Conservation (phyloP, 2,888 invertebrate species). For the Cyrtodaria siliqua region DNA sequence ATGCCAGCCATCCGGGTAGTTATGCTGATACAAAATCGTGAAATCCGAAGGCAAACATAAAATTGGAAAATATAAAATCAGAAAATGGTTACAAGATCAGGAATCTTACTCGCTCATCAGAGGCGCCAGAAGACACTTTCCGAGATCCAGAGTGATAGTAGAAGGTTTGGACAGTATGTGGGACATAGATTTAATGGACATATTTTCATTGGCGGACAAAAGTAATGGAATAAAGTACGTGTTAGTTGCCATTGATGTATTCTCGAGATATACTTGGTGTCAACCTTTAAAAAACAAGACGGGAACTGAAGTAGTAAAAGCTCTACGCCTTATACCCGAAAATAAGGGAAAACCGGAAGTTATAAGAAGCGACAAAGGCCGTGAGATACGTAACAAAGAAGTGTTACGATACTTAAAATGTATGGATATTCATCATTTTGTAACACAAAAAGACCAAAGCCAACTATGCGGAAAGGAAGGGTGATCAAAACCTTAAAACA, state of each 20-base stretch:
- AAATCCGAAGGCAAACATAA: no score
- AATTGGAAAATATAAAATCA: no score
- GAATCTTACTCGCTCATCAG: no score
- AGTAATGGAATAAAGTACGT: slow-evolving; percentile 35
- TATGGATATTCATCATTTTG: slow-evolving; percentile 26
- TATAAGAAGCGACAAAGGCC: slow-evolving; percentile 35
- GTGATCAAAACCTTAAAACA: slow-evolving; percentile 22
- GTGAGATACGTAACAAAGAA: slow-evolving; percentile 25
- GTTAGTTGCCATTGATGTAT: slow-evolving; percentile 35
- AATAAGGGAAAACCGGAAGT: slow-evolving; percentile 35
- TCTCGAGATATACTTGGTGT: no score
- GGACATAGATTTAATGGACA: slow-evolving; percentile 44
- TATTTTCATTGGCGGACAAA: slow-evolving; percentile 12
- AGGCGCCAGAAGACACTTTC: no score
- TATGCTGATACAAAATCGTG: no score
- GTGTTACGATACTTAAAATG: slow-evolving; percentile 27
- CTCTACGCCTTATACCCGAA: slow-evolving; percentile 25
- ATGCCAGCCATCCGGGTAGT: no score
- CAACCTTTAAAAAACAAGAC: slow-evolving; percentile 45
- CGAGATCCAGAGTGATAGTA: no score
- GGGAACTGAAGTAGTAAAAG: slow-evolving; percentile 17
- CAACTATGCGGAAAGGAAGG: slow-evolving; percentile 33
- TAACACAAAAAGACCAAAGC: slow-evolving; percentile 30
- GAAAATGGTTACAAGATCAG: no score
- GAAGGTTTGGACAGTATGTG: slow-evolving; percentile 46